Percentiles rank a stretch among this genome's conserved stretches.
Conservation (phyloP, 2,113 vertebrate genomes). For the Sebastes fasciatus region DNA sequence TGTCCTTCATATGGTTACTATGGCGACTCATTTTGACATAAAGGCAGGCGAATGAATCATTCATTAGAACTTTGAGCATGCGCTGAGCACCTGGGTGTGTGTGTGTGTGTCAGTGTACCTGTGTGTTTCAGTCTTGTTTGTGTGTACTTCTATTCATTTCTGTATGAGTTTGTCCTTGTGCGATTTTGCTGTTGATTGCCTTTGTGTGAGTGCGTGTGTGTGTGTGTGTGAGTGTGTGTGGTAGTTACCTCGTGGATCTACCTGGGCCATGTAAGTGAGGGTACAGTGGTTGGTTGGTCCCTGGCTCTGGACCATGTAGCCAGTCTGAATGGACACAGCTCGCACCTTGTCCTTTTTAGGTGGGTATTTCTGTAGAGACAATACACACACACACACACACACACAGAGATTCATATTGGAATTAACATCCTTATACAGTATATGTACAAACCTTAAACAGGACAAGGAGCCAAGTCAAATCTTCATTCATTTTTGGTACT, state of each 20-base stretch:
- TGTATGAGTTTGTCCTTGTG: slow-evolving; percentile 3
- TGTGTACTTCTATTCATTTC: neutral
- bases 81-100: slow-evolving; percentile 34
- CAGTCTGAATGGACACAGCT: slow-evolving; percentile 95
- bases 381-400: neutral
- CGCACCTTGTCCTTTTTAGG: slow-evolving; percentile 94
- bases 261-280: slow-evolving; percentile 95
- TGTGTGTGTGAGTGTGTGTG: slow-evolving; percentile 12
- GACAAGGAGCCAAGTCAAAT: neutral
- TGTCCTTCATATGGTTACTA: slow-evolving; percentile 72
- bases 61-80: slow-evolving; percentile 46
- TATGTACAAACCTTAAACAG: neutral
- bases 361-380: slow-evolving; percentile 90
- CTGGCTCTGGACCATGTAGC: slow-evolving; percentile 92
- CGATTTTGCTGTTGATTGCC: neutral
- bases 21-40: slow-evolving; percentile 66
- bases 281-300: slow-evolving; percentile 86
- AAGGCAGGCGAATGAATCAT: slow-evolving; percentile 66
- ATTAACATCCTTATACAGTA: neutral
- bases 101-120: neutral
- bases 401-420: neutral
- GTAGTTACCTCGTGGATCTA: slow-evolving; percentile 93
- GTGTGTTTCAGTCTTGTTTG: neutral
- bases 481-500: neutral
- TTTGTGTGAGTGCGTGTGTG: neutral